Conservation (phyloP, 2,797 vertebrate species). For the Alectoris magna region DNA sequence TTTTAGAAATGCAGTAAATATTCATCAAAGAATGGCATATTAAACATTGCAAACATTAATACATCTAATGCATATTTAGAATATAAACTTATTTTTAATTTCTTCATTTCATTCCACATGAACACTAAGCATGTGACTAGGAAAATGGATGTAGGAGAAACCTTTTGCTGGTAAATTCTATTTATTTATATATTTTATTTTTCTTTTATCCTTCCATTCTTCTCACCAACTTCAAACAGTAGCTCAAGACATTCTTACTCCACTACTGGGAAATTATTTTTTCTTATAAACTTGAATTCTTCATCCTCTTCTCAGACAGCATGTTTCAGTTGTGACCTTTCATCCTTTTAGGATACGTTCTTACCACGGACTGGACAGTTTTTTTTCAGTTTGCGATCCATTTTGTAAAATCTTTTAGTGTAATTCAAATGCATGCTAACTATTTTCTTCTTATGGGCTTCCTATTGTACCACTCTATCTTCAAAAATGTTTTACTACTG, state of each 20-base stretch:
- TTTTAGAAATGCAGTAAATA: not conserved
- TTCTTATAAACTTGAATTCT: not conserved
- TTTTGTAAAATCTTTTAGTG: not conserved
- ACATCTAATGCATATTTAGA: not conserved
- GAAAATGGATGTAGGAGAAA: not conserved
- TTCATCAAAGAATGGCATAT: not conserved
- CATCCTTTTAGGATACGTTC: not conserved
- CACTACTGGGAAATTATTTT: not conserved
- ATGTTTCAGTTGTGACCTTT: not conserved
- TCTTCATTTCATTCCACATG: not conserved
- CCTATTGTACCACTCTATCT: not conserved
- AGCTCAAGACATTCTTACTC: not conserved
- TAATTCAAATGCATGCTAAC: not conserved
- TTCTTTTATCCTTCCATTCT: not conserved
- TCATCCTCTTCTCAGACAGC: not conserved
- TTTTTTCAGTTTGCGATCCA: not conserved
- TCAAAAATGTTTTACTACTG: not conserved
- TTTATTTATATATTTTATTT: not conserved
- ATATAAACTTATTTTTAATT: not conserved
- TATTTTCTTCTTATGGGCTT: not conserved
- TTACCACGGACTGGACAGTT: not conserved
- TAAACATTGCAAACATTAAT: not conserved
- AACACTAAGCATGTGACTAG: not conserved
- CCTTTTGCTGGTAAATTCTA: not conserved
- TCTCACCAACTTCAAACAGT: not conserved